Evolutionary conservation across 2,113 vertebrate genomes (phyloP).

Genomic region (Butastur rufipennis): DNA sequence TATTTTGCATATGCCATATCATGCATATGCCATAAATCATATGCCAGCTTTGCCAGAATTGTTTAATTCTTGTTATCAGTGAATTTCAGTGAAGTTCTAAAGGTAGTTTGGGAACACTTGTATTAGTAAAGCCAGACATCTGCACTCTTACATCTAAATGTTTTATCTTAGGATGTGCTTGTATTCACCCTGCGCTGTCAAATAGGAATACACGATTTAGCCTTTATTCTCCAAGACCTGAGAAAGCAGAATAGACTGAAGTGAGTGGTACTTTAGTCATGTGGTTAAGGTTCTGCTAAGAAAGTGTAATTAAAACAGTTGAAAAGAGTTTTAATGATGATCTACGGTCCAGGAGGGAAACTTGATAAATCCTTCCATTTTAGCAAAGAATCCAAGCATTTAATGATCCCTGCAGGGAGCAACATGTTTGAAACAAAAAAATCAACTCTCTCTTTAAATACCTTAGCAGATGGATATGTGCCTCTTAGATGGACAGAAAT

Average conservation of each 20-base stretch:
- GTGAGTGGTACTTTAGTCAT: neutral
- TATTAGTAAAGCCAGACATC: neutral
- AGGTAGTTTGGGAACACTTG: neutral
- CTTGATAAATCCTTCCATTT: neutral
- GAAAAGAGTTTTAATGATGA: neutral
- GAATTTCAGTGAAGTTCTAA: neutral
- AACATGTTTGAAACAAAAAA: neutral
- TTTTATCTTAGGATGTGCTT: neutral
- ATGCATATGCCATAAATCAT: neutral
- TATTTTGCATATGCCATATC: constrained; percentile 2
- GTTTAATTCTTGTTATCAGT: neutral
- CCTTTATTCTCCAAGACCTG: neutral
- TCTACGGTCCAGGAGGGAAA: neutral
- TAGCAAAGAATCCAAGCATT: neutral
- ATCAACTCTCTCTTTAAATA: neutral
- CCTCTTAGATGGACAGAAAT: neutral
- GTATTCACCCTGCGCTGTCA: neutral
- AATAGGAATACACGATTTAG: neutral
- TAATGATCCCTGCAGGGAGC: neutral
- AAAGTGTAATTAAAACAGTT: neutral
- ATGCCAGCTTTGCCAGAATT: neutral
- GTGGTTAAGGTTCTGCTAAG: neutral
- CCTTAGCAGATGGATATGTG: neutral
- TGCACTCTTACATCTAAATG: neutral
- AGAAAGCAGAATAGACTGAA: neutral